A percentile compares a stretch with the other conserved stretches of the same genome.
Evolutionary conservation across 2,888 invertebrate species (phyloP).

Genomic region (Trisateles emortualis): DNA sequence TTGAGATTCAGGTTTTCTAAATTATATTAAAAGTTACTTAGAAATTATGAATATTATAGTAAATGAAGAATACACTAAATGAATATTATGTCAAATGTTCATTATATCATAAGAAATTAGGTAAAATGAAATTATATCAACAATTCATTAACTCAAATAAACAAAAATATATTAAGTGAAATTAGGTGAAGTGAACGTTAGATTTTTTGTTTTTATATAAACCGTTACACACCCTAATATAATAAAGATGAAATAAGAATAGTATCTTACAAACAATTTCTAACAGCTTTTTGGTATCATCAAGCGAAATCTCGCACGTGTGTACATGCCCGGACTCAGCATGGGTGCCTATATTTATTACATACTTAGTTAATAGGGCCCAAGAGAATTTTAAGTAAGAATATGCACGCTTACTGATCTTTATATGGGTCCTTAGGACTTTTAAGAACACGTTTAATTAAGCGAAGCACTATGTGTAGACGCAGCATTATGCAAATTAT

Average conservation of each 20-base stretch:
- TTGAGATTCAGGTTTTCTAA: no score
- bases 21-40: no score
- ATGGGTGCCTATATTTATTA: constrained; percentile 20
- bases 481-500: constrained; percentile 26
- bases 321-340: constrained; percentile 4
- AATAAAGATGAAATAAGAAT: background rate
- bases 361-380: constrained; percentile 26
- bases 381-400: constrained; percentile 29
- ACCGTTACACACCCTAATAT: no score
- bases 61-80: no score
- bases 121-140: no score
- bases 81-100: no score
- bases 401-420: constrained; percentile 24
- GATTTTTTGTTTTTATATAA: no score
- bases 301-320: constrained; percentile 5
- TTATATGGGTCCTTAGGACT: constrained; percentile 30
- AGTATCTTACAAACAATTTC: background rate
- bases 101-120: no score
- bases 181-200: no score
- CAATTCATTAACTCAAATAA: no score
- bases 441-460: constrained; percentile 40
- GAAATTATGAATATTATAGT: no score
- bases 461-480: constrained; percentile 23
- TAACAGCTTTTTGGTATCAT: background rate
- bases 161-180: no score